Conservation (phyloP, 2,113 vertebrate species). For the Catharus fuscescens region DNA sequence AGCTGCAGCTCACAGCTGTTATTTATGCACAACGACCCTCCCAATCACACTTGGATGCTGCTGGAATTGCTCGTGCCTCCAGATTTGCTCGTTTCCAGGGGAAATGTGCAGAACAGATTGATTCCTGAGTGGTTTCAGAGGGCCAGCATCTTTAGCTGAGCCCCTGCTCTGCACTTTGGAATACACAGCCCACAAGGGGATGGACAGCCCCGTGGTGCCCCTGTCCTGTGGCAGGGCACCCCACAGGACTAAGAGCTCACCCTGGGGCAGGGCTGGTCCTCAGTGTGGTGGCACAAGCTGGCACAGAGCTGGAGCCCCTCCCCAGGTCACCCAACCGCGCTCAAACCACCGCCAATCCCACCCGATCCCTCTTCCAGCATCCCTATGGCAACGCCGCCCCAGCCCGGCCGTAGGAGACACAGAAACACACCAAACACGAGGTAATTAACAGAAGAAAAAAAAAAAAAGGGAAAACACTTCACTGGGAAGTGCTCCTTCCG, state of each 20-base stretch:
- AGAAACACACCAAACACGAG: neutral
- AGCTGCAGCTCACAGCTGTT: slow-evolving; percentile 73
- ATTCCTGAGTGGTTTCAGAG: neutral
- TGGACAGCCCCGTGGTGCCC: rapidly evolving
- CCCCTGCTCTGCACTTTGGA: rapidly evolving
- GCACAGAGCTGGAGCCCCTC: rapidly evolving
- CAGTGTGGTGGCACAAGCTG: neutral
- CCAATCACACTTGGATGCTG: slow-evolving; percentile 56
- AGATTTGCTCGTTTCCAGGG: slow-evolving; percentile 34
- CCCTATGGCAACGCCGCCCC: slow-evolving; percentile 61
- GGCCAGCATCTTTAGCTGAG: neutral
- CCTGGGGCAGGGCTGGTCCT: neutral
- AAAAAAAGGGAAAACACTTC: neutral
- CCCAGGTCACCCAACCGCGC: rapidly evolving
- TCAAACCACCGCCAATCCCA: neutral
- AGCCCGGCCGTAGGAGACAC: neutral
- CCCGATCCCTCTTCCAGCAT: slow-evolving; percentile 28
- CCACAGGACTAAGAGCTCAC: rapidly evolving
- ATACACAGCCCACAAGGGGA: rapidly evolving
- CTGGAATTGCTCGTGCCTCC: slow-evolving; percentile 36
- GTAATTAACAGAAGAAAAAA: neutral
- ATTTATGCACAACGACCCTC: slow-evolving; percentile 57
- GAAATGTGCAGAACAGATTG: slow-evolving; percentile 36
- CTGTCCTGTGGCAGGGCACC: rapidly evolving
- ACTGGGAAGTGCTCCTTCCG: neutral